phyloP scores from a whole-genome alignment of 2,888 invertebrate genomes.

The Ashinkailepas kermadecensis region DNA sequence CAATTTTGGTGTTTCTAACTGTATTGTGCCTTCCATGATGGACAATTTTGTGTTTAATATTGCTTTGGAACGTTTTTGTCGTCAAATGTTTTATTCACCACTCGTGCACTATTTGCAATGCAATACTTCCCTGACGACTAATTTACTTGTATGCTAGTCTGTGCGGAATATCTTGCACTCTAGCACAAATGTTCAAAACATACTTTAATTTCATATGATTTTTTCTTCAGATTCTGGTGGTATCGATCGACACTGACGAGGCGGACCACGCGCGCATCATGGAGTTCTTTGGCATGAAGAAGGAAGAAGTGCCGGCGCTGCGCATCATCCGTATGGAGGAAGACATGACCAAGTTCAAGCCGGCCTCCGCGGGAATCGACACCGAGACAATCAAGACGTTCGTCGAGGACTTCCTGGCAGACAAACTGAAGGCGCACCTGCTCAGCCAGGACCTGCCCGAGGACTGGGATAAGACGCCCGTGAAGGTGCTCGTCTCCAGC shows the following conservation, averaged over 20 bases:
- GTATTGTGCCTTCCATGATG: too few relatives aligned
- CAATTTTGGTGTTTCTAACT: too few relatives aligned
- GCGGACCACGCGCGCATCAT: constrained; percentile 94
- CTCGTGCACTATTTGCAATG: too few relatives aligned
- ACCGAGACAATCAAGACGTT: constrained; percentile 66
- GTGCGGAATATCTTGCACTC: too few relatives aligned
- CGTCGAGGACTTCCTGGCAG: constrained; percentile 80
- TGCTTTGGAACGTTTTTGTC: too few relatives aligned
- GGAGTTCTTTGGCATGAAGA: constrained; percentile 98
- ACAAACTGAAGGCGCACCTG: constrained; percentile 89
- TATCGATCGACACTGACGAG: constrained; percentile 89
- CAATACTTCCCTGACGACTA: too few relatives aligned
- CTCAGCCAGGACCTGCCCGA: constrained; percentile 87
- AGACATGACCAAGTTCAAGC: constrained; percentile 97
- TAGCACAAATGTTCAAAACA: too few relatives aligned
- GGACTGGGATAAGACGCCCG: constrained; percentile 94
- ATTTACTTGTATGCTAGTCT: too few relatives aligned
- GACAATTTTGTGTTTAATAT: too few relatives aligned
- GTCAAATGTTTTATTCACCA: too few relatives aligned
- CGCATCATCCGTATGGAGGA: constrained; percentile 91
- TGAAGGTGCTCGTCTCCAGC: constrained; percentile 84
- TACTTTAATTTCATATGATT: constrained; percentile 7
- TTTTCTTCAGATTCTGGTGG: constrained; percentile 66
- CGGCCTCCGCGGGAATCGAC: constrained; percentile 61
- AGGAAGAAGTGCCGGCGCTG: constrained; percentile 81